These are phyloP conservation scores for Ectemnius continuus DNA, from an alignment of 2,888 invertebrate species.

Conservation along the genomic window DNA sequence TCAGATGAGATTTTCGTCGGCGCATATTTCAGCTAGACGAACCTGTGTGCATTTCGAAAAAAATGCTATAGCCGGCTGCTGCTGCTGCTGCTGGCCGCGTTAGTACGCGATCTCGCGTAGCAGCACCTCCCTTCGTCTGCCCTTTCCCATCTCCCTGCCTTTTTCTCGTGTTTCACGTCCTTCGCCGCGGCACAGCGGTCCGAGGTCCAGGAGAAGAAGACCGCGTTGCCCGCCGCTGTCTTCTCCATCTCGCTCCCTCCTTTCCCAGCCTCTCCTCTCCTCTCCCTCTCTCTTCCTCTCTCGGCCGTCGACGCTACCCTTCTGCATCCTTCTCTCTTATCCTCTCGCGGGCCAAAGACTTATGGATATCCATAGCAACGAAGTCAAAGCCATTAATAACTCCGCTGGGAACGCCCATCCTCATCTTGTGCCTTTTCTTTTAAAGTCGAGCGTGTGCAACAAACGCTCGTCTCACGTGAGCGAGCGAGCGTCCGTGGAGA, in stretches of 20 bases:
- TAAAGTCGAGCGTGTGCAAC: conserved; percentile 74
- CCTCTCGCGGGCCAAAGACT: conserved; percentile 72
- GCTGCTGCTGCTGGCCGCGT: no score
- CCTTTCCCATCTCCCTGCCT: conserved; percentile 56
- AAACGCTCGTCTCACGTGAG: conserved; percentile 63
- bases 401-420: conserved; percentile 76
- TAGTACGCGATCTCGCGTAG: conserved; percentile 31
- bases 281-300: conserved; percentile 30
- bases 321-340: conserved; percentile 30
- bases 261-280: conserved; percentile 13
- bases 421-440: conserved; percentile 77
- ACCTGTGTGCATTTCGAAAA: background rate
- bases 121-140: conserved; percentile 32
- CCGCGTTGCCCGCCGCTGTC: conserved; percentile 46
- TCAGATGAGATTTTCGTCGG: background rate
- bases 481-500: conserved; percentile 20
- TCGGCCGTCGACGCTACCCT: conserved; percentile 20
- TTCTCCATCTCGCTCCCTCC: conserved; percentile 35
- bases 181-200: conserved; percentile 56
- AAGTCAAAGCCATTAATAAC: conserved; percentile 78
- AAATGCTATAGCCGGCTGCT: conserved; percentile 22
- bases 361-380: conserved; percentile 78
- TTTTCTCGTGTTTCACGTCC: conserved; percentile 62
- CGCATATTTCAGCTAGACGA: background rate
- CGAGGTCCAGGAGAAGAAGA: conserved; percentile 51